Evolutionary conservation across 2,797 vertebrate genomes (phyloP), one percentile per base, ranked within the genome.

Genomic region (Hydrolagus colliei): DNA sequence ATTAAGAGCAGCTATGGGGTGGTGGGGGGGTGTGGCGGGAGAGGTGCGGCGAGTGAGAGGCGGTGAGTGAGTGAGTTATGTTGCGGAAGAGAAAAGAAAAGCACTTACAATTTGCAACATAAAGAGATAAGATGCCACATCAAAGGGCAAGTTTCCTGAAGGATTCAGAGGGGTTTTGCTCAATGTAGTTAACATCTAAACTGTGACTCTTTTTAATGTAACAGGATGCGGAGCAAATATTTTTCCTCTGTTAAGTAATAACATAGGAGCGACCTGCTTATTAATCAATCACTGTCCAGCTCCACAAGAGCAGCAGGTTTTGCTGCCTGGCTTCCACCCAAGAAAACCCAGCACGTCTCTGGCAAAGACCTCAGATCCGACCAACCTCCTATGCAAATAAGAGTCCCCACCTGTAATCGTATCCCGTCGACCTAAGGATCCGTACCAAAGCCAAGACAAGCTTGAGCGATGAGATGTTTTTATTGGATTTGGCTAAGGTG

Each of bases 221-320:
- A 80, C 78, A 80, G 78, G 78, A 80, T 80, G 78, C 65, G 65
- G 63, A 80, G 27, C n/a, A 65, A 80, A 63, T 80, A 80, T 80
- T 65, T 80, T 80, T 80, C 78, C 61, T 80, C 65, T 62, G 65
- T 80, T 14, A 65, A 65, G 65, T 80, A 65, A 65, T 65, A 32
- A 80, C 61, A 65, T 12, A 16, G 78, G 27, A 65, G 12, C 6
- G 63, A 62, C 9, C 2, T 27, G 63, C n/a, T 32, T 27, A 27
- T 22, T 14, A 79, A 63, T 79, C 77, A 79, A 63, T 79, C 61
- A 27, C 62, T 80, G n/a, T 14, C 18, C 41, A 6, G 6, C 77
- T 79, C 77, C 9, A 80, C 65, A 63, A 65, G 61, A 65, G n/a
- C 65, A 27, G 14, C 61, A 32, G 8, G 62, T 27, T 32, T 74